Base-by-base conservation (phyloP, 2,888 invertebrate genomes). In the Reticulitermes lucifugus region DNA sequence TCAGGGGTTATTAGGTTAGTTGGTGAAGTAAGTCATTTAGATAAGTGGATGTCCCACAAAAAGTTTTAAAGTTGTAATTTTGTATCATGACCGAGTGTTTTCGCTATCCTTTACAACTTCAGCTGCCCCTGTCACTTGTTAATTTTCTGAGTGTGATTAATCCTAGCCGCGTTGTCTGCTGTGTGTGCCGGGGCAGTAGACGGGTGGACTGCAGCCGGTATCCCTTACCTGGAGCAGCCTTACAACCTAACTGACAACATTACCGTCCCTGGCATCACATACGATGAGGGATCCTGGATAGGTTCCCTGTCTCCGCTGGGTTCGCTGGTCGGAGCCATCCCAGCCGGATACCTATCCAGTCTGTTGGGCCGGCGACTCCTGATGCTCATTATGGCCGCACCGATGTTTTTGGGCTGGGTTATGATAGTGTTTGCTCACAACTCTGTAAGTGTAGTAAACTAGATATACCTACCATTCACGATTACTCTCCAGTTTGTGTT, bases 381-480 rank as follows among this genome's bases (percentile, higher is more conserved):
- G 14, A 73, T 86, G 12, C 85, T 86, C 6, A 90, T 93, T 9
- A 93, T 95, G 25, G 91, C 93, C 0, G 88, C 95, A 0, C 95
- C 96, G 0, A 95, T 95, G 85, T 90, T 95, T n/a, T 79, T 95
- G 0, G 95, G 96, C 0, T 97, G 95, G 93, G 89, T 94, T 35
- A 90, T 96, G 21, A 92, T 96, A 79, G 93, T 94, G 0, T 91
- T 93, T 0, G 94, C 94, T 0, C 89, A 89, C 7, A 89, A 89
- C 70, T 84, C 84, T 43, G 84, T 84, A 43, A 25, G 84, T 84
- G 10, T 4, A 60, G 46, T 46, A 46, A 46, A 46, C 46, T 46
- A 46, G 46, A 46, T 46, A 46, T 46, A 12, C 46, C 46, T 46
- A 46, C 1, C 46, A 12, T 35, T 35, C 35, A 35, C 35, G 35